A percentile compares a stretch with the other conserved stretches of the same genome.
Evolutionary conservation across 1,140 invertebrate genomes (phyloP).

Genomic region (Agraylea sexmaculata): DNA sequence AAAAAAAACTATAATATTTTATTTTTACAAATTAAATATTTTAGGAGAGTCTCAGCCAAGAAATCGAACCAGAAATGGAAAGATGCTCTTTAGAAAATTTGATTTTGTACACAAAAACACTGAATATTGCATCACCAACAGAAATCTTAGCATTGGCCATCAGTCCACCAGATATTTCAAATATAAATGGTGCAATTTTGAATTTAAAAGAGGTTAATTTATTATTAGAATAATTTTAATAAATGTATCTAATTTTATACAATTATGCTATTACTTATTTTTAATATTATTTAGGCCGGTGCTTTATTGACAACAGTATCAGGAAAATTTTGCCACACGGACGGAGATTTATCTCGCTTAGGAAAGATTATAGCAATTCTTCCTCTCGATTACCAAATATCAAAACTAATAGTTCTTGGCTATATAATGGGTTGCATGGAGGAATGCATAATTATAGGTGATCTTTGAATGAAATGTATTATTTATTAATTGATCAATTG

Average conservation of each 20-base stretch:
- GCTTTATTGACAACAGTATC: slow-evolving; percentile 50
- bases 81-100: slow-evolving; percentile 71
- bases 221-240: slow-evolving; percentile 1
- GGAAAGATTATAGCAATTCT: slow-evolving; percentile 72
- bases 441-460: slow-evolving; percentile 81
- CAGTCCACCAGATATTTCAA: slow-evolving; percentile 73
- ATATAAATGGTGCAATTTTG: slow-evolving; percentile 71
- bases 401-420: slow-evolving; percentile 80
- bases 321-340: slow-evolving; percentile 43
- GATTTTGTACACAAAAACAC: slow-evolving; percentile 71
- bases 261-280: slow-evolving; percentile 5
- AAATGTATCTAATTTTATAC: slow-evolving; percentile 1
- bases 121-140: slow-evolving; percentile 76
- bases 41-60: slow-evolving; percentile 38
- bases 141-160: slow-evolving; percentile 72
- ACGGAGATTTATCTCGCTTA: slow-evolving; percentile 85
- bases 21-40: slow-evolving; percentile 12
- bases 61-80: slow-evolving; percentile 62
- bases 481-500: slow-evolving; percentile 8
- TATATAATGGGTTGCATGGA: slow-evolving; percentile 76
- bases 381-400: slow-evolving; percentile 70
- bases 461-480: slow-evolving; percentile 18
- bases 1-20: slow-evolving; percentile 5
- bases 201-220: slow-evolving; percentile 68
- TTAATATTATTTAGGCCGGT: slow-evolving; percentile 38